Conservation (phyloP, 2,888 invertebrate genomes). For the Aporophyla nigra region DNA sequence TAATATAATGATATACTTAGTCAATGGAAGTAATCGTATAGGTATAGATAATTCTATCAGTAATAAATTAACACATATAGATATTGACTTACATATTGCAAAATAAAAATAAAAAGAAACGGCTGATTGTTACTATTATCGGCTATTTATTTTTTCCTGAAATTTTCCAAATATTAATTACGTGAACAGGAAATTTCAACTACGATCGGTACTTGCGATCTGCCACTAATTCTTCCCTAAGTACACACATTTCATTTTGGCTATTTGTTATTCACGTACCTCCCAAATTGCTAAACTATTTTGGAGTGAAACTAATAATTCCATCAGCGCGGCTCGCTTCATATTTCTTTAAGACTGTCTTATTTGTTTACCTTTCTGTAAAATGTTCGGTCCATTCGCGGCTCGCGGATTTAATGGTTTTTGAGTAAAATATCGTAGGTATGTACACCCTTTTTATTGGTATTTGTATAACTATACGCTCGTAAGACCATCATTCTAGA, state of each 20-base stretch:
- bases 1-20: not conserved
- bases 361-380: conserved; percentile 48
- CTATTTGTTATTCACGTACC: conserved; percentile 21
- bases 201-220: not conserved
- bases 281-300: conserved; percentile 33
- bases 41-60: not conserved
- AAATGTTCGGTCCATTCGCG: conserved; percentile 15
- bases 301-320: conserved; percentile 35
- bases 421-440: not conserved
- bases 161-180: not conserved
- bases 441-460: not conserved
- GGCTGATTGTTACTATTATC: not conserved
- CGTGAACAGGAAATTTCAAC: conserved; percentile 21
- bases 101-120: not conserved
- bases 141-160: not conserved
- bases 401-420: conserved; percentile 19
- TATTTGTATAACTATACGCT: not conserved
- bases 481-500: not conserved
- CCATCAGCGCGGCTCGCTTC: conserved; percentile 33
- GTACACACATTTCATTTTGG: conserved; percentile 28
- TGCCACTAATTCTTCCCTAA: conserved; percentile 4
- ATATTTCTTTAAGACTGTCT: conserved; percentile 34
- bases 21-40: not conserved
- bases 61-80: not conserved
- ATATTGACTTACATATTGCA: not conserved